Percentiles rank a stretch among this genome's conserved stretches.
Conservation (phyloP, 2,113 vertebrate species). For the Parus major region DNA sequence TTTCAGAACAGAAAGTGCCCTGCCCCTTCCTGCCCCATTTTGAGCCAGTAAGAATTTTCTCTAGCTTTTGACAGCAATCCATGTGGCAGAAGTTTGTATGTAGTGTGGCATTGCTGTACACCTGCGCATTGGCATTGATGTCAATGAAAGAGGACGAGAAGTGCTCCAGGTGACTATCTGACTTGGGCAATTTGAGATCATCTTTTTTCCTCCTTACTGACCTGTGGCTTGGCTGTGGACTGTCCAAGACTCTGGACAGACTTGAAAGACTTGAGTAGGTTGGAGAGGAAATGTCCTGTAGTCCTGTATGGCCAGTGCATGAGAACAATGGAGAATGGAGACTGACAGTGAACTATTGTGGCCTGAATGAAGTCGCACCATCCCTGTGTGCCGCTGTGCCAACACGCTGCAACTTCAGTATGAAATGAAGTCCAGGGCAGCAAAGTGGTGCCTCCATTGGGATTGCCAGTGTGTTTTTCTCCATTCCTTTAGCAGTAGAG, state of each 20-base stretch:
- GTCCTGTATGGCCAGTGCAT: background rate
- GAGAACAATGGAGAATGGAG: background rate
- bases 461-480: background rate
- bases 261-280: background rate
- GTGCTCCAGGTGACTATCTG: background rate
- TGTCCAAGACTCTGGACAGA: background rate
- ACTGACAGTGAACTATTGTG: background rate
- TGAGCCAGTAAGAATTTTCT: background rate
- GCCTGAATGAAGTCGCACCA: background rate
- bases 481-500: background rate
- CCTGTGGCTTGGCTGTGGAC: background rate
- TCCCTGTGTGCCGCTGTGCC: background rate
- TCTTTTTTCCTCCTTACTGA: background rate
- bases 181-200: background rate
- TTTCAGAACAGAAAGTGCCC: background rate
- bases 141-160: background rate
- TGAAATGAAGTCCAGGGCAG: background rate
- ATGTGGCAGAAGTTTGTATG: background rate
- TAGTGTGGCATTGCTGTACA: rapidly evolving
- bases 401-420: background rate
- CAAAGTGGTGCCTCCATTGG: background rate
- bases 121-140: rapidly evolving
- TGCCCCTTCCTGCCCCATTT: background rate
- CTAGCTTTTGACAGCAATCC: background rate
- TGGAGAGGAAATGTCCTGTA: background rate